Percentiles rank a stretch among this genome's conserved stretches.
Evolutionary conservation across 1,140 invertebrate genomes (phyloP).

Genomic region (Aleiodes sp.): DNA sequence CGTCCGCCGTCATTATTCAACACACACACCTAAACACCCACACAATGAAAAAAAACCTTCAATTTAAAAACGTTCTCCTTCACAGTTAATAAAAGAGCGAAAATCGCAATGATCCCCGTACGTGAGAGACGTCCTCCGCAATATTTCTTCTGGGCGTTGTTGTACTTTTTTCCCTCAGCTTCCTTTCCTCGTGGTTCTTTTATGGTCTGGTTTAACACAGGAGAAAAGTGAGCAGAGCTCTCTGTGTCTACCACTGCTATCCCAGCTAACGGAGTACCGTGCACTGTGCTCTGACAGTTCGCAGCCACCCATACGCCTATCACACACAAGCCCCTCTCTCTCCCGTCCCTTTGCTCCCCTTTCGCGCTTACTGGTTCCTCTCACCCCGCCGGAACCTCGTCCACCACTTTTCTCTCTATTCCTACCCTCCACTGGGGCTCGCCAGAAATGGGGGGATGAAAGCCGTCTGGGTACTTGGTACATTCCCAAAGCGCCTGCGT

Average conservation of each 20-base stretch:
- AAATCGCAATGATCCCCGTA: too few relatives aligned
- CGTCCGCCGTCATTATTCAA: neutral
- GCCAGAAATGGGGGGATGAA: conserved; percentile 1
- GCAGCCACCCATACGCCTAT: conserved; percentile 17
- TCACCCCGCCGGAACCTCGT: too few relatives aligned
- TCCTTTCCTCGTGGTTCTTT: neutral
- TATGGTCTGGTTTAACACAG: neutral
- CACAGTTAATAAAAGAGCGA: too few relatives aligned
- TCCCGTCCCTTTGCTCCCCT: neutral
- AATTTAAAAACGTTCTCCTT: too few relatives aligned
- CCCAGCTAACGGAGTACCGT: conserved; percentile 1
- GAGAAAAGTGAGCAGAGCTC: neutral
- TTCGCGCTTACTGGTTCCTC: too few relatives aligned
- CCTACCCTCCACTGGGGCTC: neutral
- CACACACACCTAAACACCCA: neutral
- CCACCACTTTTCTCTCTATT: neutral
- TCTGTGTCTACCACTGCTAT: neutral
- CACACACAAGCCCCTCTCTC: neutral
- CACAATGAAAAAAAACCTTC: neutral
- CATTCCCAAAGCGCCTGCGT: neutral
- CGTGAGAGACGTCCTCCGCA: too few relatives aligned
- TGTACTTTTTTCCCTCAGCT: too few relatives aligned
- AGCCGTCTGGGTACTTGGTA: conserved; percentile 6
- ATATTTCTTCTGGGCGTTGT: neutral
- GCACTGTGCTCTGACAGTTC: conserved; percentile 15